Evolutionary conservation across 1,140 invertebrate species (phyloP).

Genomic region (Hirudo medicinalis): DNA sequence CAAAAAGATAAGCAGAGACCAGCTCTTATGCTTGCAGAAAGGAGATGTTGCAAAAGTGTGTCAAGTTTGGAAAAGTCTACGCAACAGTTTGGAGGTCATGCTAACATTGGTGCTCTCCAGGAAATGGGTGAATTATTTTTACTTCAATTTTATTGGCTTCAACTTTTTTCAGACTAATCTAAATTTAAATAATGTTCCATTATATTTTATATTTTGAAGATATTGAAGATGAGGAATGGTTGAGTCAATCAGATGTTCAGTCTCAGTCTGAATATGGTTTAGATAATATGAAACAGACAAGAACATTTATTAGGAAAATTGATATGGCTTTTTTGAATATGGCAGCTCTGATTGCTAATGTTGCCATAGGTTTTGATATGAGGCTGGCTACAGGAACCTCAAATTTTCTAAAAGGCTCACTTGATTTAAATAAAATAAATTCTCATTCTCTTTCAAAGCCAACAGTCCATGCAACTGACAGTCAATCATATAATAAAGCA

Average conservation of each 20-base stretch:
- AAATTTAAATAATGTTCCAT: neutral
- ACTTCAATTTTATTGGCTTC: constrained; percentile 54
- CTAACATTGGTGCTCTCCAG: constrained; percentile 41
- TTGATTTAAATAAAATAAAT: neutral
- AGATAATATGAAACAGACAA: neutral
- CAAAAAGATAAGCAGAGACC: constrained; percentile 64
- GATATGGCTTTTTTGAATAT: constrained; percentile 60
- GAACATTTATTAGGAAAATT: neutral
- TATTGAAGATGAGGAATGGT: constrained; percentile 36
- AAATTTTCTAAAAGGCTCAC: constrained; percentile 46
- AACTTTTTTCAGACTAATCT: constrained; percentile 29
- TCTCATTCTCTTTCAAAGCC: neutral
- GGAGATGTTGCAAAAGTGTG: constrained; percentile 41
- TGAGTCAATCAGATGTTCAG: constrained; percentile 7
- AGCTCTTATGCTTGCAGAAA: constrained; percentile 35
- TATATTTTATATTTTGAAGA: constrained; percentile 28
- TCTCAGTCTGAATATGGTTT: neutral
- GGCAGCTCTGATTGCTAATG: constrained; percentile 69
- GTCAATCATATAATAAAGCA: neutral
- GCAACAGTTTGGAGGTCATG: constrained; percentile 40
- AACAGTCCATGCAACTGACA: neutral
- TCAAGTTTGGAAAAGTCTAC: constrained; percentile 64
- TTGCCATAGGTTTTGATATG: constrained; percentile 79
- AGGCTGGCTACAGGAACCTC: constrained; percentile 62
- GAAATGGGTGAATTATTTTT: constrained; percentile 42